Percentiles rank a stretch among this genome's conserved stretches.
Conservation (phyloP, 2,888 invertebrate genomes). For the Nasonovia ribisnigri region DNA sequence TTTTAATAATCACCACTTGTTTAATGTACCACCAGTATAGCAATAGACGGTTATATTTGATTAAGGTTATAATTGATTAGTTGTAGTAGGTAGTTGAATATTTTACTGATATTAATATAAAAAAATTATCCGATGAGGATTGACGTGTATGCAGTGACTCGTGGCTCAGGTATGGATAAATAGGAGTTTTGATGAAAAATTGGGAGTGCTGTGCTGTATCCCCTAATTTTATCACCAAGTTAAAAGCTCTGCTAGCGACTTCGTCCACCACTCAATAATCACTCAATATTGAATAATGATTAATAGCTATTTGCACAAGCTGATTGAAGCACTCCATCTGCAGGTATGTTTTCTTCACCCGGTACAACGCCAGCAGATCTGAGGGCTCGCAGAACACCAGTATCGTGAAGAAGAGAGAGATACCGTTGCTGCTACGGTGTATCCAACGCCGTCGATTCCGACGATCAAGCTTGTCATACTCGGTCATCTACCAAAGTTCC, state of each 20-base stretch:
- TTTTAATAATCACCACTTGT: too few relatives aligned
- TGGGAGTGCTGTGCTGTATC: background rate
- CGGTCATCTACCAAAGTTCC: too few relatives aligned
- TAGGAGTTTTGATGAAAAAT: background rate
- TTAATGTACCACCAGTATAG: background rate
- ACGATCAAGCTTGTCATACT: too few relatives aligned
- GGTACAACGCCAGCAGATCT: too few relatives aligned
- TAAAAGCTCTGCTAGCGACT: background rate
- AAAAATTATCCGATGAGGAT: background rate
- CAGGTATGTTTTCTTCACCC: too few relatives aligned
- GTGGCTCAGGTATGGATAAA: background rate
- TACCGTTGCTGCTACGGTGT: too few relatives aligned
- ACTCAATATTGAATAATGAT: background rate
- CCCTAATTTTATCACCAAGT: background rate
- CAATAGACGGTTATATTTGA: background rate
- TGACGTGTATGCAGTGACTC: background rate
- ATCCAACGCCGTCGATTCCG: too few relatives aligned
- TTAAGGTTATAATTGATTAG: background rate
- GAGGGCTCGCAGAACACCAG: too few relatives aligned
- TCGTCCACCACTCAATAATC: background rate
- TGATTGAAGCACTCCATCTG: too few relatives aligned
- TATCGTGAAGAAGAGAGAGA: too few relatives aligned
- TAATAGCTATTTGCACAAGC: too few relatives aligned
- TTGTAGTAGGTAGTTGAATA: background rate
- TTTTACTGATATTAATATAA: background rate